phyloP scores from a whole-genome alignment of 2,888 invertebrate genomes.

The Eledona agricola region DNA sequence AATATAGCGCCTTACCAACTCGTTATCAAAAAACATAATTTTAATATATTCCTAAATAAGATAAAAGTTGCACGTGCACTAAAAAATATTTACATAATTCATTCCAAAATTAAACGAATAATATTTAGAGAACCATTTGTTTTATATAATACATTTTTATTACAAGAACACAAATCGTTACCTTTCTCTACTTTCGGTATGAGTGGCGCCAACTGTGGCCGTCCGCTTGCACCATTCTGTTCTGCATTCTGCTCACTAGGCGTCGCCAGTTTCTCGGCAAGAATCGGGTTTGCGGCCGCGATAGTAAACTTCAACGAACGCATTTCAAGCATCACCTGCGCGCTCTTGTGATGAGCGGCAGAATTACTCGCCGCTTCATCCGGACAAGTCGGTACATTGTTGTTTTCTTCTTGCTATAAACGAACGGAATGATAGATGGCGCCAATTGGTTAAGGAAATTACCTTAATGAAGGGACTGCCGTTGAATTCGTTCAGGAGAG shows the following conservation, averaged over 20 bases:
- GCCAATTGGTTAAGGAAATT: conserved; percentile 43
- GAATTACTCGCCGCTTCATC: conserved; percentile 50
- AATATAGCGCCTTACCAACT: too few species aligned
- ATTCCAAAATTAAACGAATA: too few species aligned
- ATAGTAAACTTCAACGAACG: conserved; percentile 72
- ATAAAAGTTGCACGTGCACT: too few species aligned
- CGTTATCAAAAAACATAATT: too few species aligned
- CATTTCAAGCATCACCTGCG: conserved; percentile 57
- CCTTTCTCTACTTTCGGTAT: conserved; percentile 63
- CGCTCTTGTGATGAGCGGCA: conserved; percentile 52
- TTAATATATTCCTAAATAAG: too few species aligned
- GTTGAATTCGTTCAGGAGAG: conserved; percentile 80
- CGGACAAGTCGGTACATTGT: conserved; percentile 57
- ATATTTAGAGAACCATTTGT: too few species aligned
- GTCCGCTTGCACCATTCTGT: conserved; percentile 28
- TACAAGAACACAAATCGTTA: conserved; percentile 42
- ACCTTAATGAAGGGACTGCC: conserved; percentile 75
- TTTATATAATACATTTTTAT: too few species aligned
- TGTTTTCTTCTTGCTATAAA: conserved; percentile 67
- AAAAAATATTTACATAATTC: too few species aligned
- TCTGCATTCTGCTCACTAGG: conserved; percentile 62
- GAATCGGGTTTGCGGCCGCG: conserved; percentile 84
- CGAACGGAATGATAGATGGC: too few species aligned
- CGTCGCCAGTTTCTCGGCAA: conserved; percentile 79
- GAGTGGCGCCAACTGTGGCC: conserved; percentile 59